Conservation (phyloP, 92 coral and sea anemone species). For the Palythoa grandis region DNA sequence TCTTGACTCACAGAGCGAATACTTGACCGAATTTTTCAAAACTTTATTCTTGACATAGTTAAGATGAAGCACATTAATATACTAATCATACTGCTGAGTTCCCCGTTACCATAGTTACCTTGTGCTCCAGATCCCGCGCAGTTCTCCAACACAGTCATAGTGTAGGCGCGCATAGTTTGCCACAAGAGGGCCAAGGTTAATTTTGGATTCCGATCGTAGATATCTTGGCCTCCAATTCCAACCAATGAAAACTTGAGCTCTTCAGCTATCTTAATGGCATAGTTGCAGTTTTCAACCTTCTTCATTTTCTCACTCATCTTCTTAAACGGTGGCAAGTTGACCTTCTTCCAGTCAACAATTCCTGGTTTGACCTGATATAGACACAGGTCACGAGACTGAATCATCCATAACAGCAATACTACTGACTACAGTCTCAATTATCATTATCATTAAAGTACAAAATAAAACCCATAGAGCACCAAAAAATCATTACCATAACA, state of each 20-base stretch:
- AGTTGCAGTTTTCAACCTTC: slow-evolving; percentile 94
- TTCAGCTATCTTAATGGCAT: slow-evolving; percentile 78
- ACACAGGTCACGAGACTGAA: background rate
- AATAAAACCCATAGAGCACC: too few relatives aligned
- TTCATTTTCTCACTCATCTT: slow-evolving; percentile 92
- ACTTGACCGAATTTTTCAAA: too few relatives aligned
- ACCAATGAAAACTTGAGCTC: slow-evolving; percentile 90
- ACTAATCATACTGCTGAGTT: background rate
- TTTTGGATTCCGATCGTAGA: slow-evolving; percentile 78
- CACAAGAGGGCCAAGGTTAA: slow-evolving; percentile 84
- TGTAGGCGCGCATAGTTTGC: slow-evolving; percentile 97
- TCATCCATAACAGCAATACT: too few relatives aligned
- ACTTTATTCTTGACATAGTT: too few relatives aligned
- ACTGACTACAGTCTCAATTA: too few relatives aligned
- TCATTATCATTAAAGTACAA: too few relatives aligned
- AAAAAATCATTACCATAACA: too few relatives aligned
- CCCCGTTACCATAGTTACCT: background rate
- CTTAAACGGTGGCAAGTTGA: slow-evolving; percentile 91
- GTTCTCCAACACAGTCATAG: slow-evolving; percentile 83
- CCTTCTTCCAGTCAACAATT: slow-evolving; percentile 83
- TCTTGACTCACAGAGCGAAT: too few relatives aligned
- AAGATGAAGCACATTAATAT: background rate
- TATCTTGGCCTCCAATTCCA: slow-evolving; percentile 94
- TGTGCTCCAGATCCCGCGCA: slow-evolving; percentile 82
- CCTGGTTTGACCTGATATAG: slow-evolving; percentile 74